These are phyloP conservation scores for Rallus crepitans DNA, from an alignment of 2,797 vertebrate species.

Conservation along the genomic window DNA sequence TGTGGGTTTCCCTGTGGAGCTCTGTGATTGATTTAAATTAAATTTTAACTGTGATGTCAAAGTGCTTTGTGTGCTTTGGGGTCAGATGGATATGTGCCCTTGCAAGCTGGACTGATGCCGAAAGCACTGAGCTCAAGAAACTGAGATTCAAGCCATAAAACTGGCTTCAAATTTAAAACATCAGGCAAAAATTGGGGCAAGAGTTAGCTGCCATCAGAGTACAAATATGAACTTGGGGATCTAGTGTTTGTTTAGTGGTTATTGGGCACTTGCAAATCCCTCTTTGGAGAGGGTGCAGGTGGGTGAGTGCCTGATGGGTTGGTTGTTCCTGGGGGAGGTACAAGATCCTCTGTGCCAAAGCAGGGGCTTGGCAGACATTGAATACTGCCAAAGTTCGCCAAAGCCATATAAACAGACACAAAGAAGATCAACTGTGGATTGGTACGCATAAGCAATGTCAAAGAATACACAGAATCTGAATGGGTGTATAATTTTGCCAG, in stretches of 20 bases:
- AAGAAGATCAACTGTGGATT: not conserved
- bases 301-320: not conserved
- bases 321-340: not conserved
- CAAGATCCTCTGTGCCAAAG: not conserved
- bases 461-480: not conserved
- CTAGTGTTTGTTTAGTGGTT: not conserved
- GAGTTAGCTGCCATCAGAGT: not conserved
- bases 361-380: not conserved
- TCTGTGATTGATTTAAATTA: not conserved
- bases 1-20: not conserved
- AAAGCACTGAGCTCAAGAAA: not conserved
- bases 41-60: not conserved
- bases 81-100: not conserved
- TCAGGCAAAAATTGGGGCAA: not conserved
- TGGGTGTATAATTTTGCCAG: not conserved
- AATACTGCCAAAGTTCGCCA: not conserved
- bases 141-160: not conserved
- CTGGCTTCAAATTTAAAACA: not conserved
- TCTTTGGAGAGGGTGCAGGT: not conserved
- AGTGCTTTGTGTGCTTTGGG: not conserved
- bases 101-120: not conserved
- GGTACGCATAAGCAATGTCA: not conserved
- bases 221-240: accelerated
- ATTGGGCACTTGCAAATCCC: not conserved
- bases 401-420: not conserved